A percentile compares a stretch with the other conserved stretches of the same genome.
Evolutionary conservation across 2,797 vertebrate genomes (phyloP).

Genomic region (Argentina silus): DNA sequence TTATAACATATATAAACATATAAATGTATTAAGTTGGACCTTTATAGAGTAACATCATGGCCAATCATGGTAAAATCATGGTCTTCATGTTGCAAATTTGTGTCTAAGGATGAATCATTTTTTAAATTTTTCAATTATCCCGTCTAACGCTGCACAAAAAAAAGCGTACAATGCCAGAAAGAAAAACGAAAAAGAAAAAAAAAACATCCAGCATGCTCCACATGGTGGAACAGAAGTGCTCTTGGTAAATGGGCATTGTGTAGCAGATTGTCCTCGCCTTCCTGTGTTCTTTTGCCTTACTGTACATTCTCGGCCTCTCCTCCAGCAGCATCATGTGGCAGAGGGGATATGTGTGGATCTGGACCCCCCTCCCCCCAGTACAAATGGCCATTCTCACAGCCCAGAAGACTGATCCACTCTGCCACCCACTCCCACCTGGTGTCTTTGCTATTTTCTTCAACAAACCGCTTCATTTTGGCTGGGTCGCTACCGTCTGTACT

Average conservation of each 20-base stretch:
- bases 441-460: slow-evolving; percentile 86
- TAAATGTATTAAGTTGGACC: no score
- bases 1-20: no score
- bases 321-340: no score
- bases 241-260: slow-evolving; percentile 71
- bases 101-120: no score
- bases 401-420: slow-evolving; percentile 84
- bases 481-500: slow-evolving; percentile 83
- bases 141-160: slow-evolving; percentile 1
- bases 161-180: slow-evolving; percentile 50
- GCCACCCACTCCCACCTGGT: slow-evolving; percentile 88
- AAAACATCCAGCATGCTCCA: slow-evolving; percentile 67
- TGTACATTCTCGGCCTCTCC: slow-evolving; percentile 75
- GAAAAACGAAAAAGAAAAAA: slow-evolving; percentile 46
- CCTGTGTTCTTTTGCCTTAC: slow-evolving; percentile 74
- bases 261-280: slow-evolving; percentile 78
- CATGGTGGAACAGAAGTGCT: slow-evolving; percentile 80
- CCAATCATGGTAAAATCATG: no score
- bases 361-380: slow-evolving; percentile 73
- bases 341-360: slow-evolving; percentile 53
- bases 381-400: slow-evolving; percentile 87
- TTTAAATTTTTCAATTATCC: no score
- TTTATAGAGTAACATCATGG: no score
- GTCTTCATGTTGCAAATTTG: no score
- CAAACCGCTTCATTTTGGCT: slow-evolving; percentile 82